Percentiles rank a stretch among this genome's conserved stretches.
phyloP scores from a whole-genome alignment of 2,113 vertebrate genomes.

The Chlamydotis undulata region DNA sequence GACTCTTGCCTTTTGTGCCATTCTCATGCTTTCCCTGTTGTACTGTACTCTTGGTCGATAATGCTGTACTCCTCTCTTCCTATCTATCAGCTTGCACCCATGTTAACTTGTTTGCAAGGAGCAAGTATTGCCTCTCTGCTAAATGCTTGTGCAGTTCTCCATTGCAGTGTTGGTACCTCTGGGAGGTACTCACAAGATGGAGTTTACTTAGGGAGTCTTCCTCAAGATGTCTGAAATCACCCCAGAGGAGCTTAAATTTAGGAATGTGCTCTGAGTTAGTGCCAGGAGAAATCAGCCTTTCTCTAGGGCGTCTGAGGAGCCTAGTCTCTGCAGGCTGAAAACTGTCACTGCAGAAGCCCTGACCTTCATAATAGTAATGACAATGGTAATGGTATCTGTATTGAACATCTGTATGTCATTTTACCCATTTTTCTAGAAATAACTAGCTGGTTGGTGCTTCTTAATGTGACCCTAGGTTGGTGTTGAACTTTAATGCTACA shows the following conservation, averaged over 20 bases:
- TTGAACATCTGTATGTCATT: neutral
- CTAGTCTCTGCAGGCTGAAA: neutral
- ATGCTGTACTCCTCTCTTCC: neutral
- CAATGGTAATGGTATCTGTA: neutral
- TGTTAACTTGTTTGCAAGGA: neutral
- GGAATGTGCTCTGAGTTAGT: neutral
- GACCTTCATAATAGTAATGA: neutral
- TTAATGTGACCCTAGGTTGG: neutral
- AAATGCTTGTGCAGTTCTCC: neutral
- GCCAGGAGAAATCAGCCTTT: neutral
- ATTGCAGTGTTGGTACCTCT: neutral
- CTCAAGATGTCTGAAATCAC: neutral
- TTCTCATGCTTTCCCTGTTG: neutral
- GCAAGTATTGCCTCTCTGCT: neutral
- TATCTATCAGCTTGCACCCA: neutral
- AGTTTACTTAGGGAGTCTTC: neutral
- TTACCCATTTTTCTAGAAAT: neutral
- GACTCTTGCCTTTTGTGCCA: neutral
- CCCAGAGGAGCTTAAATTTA: neutral
- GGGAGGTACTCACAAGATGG: rapidly evolving
- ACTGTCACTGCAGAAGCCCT: neutral
- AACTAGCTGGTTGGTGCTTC: neutral
- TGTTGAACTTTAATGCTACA: neutral
- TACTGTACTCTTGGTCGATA: neutral
- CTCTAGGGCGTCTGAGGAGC: neutral